These are phyloP conservation scores for Pteropus alecto DNA, from an alignment of 2,113 vertebrate species.

Conservation along the genomic window DNA sequence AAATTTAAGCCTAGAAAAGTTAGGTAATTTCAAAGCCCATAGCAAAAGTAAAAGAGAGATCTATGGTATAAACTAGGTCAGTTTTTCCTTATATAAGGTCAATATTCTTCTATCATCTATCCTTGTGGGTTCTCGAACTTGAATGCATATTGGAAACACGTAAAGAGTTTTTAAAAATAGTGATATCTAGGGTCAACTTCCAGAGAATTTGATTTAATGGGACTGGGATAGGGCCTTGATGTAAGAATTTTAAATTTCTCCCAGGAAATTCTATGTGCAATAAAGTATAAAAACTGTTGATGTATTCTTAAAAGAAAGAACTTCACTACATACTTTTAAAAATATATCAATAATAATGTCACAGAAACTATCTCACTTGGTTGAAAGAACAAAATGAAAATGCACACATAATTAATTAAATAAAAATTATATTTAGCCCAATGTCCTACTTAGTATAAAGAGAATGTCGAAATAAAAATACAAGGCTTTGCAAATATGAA, in stretches of 20 bases:
- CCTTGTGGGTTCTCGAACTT: not conserved
- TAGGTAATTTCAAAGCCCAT: not conserved
- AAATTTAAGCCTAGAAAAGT: not conserved
- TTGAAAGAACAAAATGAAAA: conserved; percentile 19
- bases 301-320: not conserved
- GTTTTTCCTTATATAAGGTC: not conserved
- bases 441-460: not conserved
- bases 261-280: not conserved
- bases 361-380: not conserved
- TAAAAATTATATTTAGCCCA: not conserved
- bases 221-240: not conserved
- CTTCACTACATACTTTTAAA: not conserved
- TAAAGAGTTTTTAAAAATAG: not conserved
- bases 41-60: not conserved
- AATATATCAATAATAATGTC: not conserved
- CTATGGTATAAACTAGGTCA: not conserved
- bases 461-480: not conserved
- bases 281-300: not conserved
- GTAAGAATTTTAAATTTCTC: not conserved
- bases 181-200: not conserved
- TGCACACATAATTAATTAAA: not conserved
- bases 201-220: not conserved
- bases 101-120: not conserved
- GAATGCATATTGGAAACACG: not conserved
- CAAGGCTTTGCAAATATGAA: not conserved